These are phyloP conservation scores for Epirrita christyi DNA, from an alignment of 2,888 invertebrate species.

Conservation along the genomic window DNA sequence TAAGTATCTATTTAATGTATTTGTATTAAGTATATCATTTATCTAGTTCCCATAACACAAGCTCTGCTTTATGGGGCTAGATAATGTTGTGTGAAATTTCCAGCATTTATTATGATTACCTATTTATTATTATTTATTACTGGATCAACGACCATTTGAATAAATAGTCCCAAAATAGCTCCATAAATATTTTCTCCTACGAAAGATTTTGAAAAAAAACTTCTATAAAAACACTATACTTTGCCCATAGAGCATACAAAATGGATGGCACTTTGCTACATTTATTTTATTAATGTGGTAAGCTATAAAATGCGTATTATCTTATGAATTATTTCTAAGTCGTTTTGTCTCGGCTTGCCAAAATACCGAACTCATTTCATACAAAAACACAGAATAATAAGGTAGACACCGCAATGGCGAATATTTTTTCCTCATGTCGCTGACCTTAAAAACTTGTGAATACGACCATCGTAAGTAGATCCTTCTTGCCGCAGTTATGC, in stretches of 20 bases:
- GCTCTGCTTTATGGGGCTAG: no score
- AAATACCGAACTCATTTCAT: constrained; percentile 28
- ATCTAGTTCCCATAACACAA: no score
- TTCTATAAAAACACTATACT: not conserved
- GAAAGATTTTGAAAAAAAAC: not conserved
- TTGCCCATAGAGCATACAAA: not conserved
- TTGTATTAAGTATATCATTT: no score
- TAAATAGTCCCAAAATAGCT: no score
- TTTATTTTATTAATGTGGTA: constrained; percentile 23
- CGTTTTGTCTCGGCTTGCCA: constrained; percentile 20
- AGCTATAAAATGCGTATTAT: constrained; percentile 28
- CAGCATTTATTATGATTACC: no score
- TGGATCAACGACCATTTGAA: no score
- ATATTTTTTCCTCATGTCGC: constrained; percentile 50
- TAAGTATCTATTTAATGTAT: no score
- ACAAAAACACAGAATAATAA: constrained; percentile 36
- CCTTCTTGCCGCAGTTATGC: constrained; percentile 26
- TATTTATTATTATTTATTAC: no score
- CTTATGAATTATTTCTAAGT: constrained; percentile 25
- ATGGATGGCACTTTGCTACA: constrained; percentile 16
- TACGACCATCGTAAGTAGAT: constrained; percentile 43
- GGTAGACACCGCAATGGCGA: constrained; percentile 32
- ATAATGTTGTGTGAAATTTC: no score
- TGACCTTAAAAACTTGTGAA: constrained; percentile 44
- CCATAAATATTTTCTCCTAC: no score